Conservation (phyloP, 23 tunicate species). For the Halocynthia aurantium region DNA sequence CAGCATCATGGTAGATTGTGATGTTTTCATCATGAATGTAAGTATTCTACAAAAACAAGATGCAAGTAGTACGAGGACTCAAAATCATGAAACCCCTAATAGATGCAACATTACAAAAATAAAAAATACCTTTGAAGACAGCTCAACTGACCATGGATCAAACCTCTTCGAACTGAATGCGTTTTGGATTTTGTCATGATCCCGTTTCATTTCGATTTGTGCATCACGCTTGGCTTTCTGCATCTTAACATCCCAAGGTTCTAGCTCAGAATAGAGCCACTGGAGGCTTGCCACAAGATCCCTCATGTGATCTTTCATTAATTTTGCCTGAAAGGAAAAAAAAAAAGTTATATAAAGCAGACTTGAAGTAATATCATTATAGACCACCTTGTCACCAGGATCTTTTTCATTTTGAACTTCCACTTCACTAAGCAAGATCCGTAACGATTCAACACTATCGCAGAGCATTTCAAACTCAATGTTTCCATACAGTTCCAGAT, state of each 20-base stretch:
- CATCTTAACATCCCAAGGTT: slow-evolving; percentile 39
- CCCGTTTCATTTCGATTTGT: slow-evolving; percentile 47
- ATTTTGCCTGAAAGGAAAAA: no score
- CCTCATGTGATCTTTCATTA: background rate
- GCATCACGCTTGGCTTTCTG: slow-evolving; percentile 62
- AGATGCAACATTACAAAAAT: background rate
- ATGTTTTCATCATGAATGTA: slow-evolving; percentile 1
- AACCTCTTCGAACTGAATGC: background rate
- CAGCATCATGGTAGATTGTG: slow-evolving; percentile 7
- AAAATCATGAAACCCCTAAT: background rate
- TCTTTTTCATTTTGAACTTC: slow-evolving; percentile 38
- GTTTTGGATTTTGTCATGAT: slow-evolving; percentile 53
- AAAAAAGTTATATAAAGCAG: no score
- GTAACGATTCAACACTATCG: slow-evolving; percentile 44
- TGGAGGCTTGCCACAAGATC: slow-evolving; percentile 29
- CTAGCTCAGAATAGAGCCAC: slow-evolving; percentile 59
- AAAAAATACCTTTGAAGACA: slow-evolving; percentile 32
- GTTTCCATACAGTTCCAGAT: slow-evolving; percentile 23
- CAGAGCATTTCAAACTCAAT: slow-evolving; percentile 71
- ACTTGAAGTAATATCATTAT: background rate
- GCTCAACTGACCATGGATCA: slow-evolving; percentile 75
- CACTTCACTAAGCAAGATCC: slow-evolving; percentile 14
- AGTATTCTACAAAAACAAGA: background rate
- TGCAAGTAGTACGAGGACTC: background rate
- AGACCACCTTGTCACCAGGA: background rate